Percentiles rank a stretch among this genome's conserved stretches.
Evolutionary conservation across 2,113 vertebrate genomes (phyloP).

Genomic region (Podiceps cristatus): DNA sequence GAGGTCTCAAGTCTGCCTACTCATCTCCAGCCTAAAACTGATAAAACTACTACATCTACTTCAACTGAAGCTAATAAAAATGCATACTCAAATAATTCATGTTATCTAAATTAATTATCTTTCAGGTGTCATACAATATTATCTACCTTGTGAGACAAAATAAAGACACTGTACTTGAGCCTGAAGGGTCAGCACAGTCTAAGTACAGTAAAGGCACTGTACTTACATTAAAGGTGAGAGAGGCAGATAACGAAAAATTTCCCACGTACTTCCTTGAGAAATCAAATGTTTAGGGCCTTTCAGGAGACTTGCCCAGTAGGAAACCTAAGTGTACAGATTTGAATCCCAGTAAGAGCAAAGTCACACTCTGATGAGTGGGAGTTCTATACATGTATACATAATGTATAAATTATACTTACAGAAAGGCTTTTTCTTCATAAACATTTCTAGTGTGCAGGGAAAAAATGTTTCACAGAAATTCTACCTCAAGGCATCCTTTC

Average conservation of each 20-base stretch:
- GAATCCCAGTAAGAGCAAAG: constrained; percentile 21
- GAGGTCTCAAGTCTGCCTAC: constrained; percentile 13
- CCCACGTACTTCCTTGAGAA: neutral
- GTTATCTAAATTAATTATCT: constrained; percentile 57
- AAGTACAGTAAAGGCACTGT: neutral
- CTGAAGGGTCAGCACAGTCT: constrained; percentile 22
- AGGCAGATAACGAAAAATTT: constrained; percentile 14
- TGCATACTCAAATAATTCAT: constrained; percentile 14
- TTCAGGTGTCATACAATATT: neutral
- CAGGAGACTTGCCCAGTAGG: neutral
- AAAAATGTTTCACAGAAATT: neutral
- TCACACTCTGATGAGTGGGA: neutral
- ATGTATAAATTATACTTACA: neutral
- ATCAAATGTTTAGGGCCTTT: neutral
- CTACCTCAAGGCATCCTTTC: neutral
- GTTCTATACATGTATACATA: neutral
- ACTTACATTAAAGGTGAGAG: constrained; percentile 20
- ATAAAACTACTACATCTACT: constrained; percentile 10
- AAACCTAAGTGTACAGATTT: neutral
- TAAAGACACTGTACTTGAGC: neutral
- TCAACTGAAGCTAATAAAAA: constrained; percentile 29
- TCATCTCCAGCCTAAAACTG: neutral
- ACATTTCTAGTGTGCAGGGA: neutral
- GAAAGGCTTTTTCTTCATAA: neutral
- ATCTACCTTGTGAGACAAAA: neutral